Percentiles rank a stretch among this genome's conserved stretches.
These are phyloP conservation scores for Epirrhoe tristata DNA, from an alignment of 2,888 invertebrate species.

Conservation along the genomic window DNA sequence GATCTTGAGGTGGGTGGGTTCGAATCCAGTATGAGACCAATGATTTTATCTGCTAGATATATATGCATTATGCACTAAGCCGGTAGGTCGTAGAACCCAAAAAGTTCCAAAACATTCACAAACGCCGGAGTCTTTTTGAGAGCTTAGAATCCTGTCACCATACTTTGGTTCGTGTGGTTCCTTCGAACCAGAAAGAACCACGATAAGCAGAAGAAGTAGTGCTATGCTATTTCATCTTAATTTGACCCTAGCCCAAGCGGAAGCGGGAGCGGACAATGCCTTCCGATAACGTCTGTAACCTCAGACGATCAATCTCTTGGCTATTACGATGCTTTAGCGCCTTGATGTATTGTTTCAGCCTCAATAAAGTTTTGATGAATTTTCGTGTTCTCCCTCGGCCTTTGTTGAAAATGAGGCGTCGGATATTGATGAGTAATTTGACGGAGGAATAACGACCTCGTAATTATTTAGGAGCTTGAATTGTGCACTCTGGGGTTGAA, in stretches of 20 bases:
- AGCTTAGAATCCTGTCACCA: no score
- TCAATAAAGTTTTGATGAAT: constrained; percentile 85
- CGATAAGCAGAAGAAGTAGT: no score
- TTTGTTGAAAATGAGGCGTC: constrained; percentile 76
- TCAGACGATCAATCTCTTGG: constrained; percentile 80
- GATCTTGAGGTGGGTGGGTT: no score
- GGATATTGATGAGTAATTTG: constrained; percentile 82
- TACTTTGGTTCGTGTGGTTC: no score
- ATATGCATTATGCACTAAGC: no score
- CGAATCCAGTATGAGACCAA: no score
- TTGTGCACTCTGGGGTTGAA: constrained; percentile 28
- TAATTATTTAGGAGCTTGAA: constrained; percentile 66
- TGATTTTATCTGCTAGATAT: no score
- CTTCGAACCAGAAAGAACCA: no score
- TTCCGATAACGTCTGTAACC: constrained; percentile 72
- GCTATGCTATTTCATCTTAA: no score
- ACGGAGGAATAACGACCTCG: constrained; percentile 66
- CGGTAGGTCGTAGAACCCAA: no score
- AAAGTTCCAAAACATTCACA: no score
- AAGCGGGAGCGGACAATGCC: constrained; percentile 62
- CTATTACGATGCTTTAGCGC: constrained; percentile 84
- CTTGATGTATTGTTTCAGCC: constrained; percentile 84
- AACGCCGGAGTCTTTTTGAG: no score
- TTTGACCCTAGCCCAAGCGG: constrained; percentile 36
- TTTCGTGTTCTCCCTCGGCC: constrained; percentile 75